Percentiles rank a stretch among this genome's conserved stretches.
Conservation (phyloP, 2,113 vertebrate genomes). For the Tragelaphus buxtoni region DNA sequence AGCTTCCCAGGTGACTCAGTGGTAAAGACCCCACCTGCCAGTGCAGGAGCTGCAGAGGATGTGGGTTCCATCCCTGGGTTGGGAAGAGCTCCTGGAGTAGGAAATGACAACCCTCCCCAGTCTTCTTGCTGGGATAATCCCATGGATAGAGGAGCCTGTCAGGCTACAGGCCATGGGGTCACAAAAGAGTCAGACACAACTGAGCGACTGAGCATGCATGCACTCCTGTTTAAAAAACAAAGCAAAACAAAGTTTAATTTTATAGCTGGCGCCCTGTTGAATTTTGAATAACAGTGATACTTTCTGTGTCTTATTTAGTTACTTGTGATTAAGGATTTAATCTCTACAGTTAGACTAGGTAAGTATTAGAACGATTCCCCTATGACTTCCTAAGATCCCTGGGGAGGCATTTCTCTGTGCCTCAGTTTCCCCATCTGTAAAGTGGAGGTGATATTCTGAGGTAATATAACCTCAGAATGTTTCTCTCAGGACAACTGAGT, state of each 20-base stretch:
- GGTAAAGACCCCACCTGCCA: neutral
- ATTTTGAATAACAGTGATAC: neutral
- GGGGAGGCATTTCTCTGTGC: neutral
- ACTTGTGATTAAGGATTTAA: neutral
- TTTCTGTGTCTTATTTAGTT: neutral
- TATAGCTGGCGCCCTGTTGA: neutral
- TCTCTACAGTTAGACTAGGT: neutral
- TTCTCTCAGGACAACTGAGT: neutral
- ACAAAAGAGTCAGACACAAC: neutral
- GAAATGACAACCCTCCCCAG: neutral
- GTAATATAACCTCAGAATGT: neutral
- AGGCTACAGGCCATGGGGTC: neutral
- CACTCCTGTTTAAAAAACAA: neutral
- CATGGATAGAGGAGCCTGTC: neutral
- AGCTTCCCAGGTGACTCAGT: neutral
- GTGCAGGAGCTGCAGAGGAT: accelerated
- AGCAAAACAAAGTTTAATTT: neutral
- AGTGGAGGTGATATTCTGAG: neutral
- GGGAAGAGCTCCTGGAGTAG: neutral
- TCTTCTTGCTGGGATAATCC: neutral
- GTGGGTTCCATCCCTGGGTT: neutral
- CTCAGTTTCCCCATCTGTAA: neutral
- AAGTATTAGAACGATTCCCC: neutral
- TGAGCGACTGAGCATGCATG: neutral
- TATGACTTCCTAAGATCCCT: neutral